Conservation (phyloP, 2,888 invertebrate species). For the Melangyna quadrimaculata region DNA sequence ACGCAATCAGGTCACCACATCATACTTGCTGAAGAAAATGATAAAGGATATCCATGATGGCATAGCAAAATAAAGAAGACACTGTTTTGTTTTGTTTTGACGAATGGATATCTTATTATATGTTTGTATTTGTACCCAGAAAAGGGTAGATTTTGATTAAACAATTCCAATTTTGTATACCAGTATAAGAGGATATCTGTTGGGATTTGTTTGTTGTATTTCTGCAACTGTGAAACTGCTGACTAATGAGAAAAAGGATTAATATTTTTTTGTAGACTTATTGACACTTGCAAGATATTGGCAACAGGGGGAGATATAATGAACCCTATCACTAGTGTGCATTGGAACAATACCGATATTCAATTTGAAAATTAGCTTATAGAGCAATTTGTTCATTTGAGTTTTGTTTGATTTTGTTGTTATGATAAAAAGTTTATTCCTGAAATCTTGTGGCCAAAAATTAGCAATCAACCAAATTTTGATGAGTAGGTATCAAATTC, state of each 20-base stretch:
- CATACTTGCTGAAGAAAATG: conserved; percentile 4
- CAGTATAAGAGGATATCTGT: background rate
- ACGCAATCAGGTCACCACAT: conserved; percentile 52
- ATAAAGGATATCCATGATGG: conserved; percentile 37
- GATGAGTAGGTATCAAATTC: too few species aligned
- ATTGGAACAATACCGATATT: background rate
- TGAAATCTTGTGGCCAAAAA: too few species aligned
- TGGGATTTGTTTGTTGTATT: conserved; percentile 11
- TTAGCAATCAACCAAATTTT: too few species aligned
- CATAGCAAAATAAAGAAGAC: background rate
- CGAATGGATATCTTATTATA: background rate
- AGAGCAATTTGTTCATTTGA: background rate
- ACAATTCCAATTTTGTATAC: background rate
- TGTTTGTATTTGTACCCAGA: background rate
- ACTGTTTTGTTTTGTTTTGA: background rate
- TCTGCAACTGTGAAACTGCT: background rate
- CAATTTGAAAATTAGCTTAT: background rate
- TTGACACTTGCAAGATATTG: conserved; percentile 3
- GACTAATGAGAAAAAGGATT: conserved; percentile 40
- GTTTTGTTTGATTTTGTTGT: background rate
- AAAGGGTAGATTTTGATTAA: conserved; percentile 28
- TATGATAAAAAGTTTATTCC: background rate
- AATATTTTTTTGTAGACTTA: background rate
- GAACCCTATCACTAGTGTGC: background rate
- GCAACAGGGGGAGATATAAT: background rate